Conservation (phyloP, 2,888 invertebrate genomes). For the Chironomus riparius region DNA sequence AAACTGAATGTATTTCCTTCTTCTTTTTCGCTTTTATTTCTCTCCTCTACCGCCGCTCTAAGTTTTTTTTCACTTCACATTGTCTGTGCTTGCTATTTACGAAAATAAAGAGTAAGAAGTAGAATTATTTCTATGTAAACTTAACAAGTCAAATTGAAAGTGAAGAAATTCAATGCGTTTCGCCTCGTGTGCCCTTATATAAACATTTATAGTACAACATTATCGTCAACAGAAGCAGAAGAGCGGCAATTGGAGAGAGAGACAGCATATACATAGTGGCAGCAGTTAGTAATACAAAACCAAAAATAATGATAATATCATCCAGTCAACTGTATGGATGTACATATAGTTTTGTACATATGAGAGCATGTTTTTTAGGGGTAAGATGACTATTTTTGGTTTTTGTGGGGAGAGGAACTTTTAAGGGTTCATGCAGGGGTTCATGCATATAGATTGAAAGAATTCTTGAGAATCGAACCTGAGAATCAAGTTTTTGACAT, state of each 20-base stretch:
- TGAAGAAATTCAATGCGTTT: constrained; percentile 17
- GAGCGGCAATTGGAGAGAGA: background rate
- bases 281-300: too few relatives aligned
- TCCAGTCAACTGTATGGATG: too few relatives aligned
- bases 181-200: constrained; percentile 12
- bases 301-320: too few relatives aligned
- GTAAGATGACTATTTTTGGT: too few relatives aligned
- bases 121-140: constrained; percentile 18
- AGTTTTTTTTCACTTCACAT: constrained; percentile 12
- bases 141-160: constrained; percentile 7
- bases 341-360: too few relatives aligned
- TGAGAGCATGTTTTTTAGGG: too few relatives aligned
- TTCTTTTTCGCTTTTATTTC: background rate
- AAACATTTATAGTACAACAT: constrained; percentile 7
- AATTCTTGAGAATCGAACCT: too few relatives aligned
- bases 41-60: constrained; percentile 5
- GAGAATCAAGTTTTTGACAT: too few relatives aligned
- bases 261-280: background rate
- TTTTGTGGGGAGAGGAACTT: too few relatives aligned
- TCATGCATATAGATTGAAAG: too few relatives aligned
- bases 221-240: background rate
- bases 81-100: constrained; percentile 22
- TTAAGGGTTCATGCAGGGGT: too few relatives aligned
- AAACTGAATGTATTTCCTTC: constrained; percentile 18
- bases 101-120: background rate